These are phyloP conservation scores for Melieria omissa DNA, from an alignment of 2,888 invertebrate genomes.

Conservation along the genomic window DNA sequence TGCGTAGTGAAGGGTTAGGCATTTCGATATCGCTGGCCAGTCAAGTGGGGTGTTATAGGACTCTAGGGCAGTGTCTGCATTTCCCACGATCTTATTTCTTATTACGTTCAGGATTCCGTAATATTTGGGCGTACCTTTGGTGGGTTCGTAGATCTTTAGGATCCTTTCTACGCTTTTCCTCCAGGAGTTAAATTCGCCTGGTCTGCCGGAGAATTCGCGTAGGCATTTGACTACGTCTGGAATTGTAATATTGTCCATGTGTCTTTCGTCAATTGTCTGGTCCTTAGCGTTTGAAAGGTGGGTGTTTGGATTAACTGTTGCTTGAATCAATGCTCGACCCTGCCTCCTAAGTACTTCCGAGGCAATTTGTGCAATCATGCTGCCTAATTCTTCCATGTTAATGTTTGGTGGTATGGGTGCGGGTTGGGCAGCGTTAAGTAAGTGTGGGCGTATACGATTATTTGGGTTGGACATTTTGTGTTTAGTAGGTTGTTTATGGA, in stretches of 20 bases:
- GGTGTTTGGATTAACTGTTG: conserved; percentile 1
- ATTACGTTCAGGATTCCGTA: conserved; percentile 29
- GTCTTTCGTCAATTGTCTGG: conserved; percentile 16
- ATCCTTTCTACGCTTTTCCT: conserved; percentile 27
- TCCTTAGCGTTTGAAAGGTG: background rate
- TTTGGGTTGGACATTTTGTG: background rate
- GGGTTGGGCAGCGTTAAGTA: background rate
- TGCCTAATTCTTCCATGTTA: background rate
- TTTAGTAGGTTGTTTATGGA: background rate
- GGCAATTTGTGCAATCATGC: conserved; percentile 1
- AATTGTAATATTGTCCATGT: conserved; percentile 18
- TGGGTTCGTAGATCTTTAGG: conserved; percentile 27
- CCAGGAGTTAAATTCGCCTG: conserved; percentile 30
- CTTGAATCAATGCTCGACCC: conserved; percentile 1
- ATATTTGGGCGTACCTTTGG: conserved; percentile 31
- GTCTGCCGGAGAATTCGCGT: conserved; percentile 27
- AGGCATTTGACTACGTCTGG: conserved; percentile 25
- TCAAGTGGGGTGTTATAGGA: conserved; percentile 33
- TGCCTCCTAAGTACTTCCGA: background rate
- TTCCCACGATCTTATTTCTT: conserved; percentile 31
- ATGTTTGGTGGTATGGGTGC: conserved; percentile 6
- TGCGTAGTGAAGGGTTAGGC: conserved; percentile 26
- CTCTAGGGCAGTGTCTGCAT: conserved; percentile 31
- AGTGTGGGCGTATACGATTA: background rate
- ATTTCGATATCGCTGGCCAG: conserved; percentile 23